phyloP scores from a whole-genome alignment of 2,113 vertebrate species.

The Montifringilla adamsi region DNA sequence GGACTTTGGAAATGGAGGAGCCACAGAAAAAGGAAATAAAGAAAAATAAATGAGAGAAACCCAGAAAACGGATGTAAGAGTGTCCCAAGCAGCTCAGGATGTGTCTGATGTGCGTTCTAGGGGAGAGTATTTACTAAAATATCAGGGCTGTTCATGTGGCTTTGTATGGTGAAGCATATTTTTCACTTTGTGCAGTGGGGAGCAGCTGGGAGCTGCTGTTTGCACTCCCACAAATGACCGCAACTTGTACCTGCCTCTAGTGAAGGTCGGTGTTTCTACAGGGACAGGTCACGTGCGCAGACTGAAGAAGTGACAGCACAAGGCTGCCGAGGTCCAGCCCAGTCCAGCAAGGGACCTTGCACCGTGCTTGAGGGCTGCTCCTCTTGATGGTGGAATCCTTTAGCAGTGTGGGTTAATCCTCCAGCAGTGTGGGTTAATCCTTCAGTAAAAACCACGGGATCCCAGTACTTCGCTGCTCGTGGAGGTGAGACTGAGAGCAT shows the following conservation, averaged over 20 bases:
- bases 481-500: neutral
- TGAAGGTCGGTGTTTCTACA: neutral
- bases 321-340: neutral
- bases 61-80: neutral
- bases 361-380: neutral
- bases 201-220: neutral
- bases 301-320: neutral
- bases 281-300: neutral
- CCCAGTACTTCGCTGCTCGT: neutral
- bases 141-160: neutral
- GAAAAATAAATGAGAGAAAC: conserved; percentile 9
- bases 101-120: neutral
- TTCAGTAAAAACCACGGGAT: neutral
- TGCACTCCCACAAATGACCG: neutral
- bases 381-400: neutral
- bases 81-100: neutral
- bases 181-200: conserved; percentile 17
- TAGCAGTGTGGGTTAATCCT: neutral
- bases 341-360: neutral
- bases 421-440: neutral
- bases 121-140: conserved; percentile 33
- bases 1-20: conserved; percentile 35
- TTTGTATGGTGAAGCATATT: conserved; percentile 22
- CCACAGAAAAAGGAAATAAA: neutral
- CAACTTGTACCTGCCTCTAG: neutral